Evolutionary conservation across 2,797 vertebrate genomes (phyloP).

Genomic region (Sorex maritimensis): DNA sequence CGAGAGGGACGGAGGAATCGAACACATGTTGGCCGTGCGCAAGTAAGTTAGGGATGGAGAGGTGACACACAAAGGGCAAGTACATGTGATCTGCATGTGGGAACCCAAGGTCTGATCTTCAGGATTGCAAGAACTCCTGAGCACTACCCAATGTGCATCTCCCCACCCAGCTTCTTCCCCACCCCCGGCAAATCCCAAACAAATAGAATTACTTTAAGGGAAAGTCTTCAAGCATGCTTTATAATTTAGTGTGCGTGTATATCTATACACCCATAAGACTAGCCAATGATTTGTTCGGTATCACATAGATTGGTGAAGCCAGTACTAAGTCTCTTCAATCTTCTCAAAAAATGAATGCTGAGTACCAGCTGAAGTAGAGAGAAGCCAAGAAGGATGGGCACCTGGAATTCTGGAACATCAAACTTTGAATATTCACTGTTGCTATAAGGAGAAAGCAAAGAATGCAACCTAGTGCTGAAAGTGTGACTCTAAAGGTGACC

Average conservation of each 20-base stretch:
- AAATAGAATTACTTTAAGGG: background rate
- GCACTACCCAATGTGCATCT: too few species aligned
- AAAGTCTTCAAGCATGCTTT: background rate
- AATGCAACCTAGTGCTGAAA: background rate
- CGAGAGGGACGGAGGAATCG: too few species aligned
- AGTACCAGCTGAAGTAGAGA: background rate
- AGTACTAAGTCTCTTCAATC: background rate
- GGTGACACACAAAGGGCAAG: too few species aligned
- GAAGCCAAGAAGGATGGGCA: constrained; percentile 1
- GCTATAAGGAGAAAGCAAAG: constrained; percentile 38
- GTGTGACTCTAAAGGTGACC: constrained; percentile 56
- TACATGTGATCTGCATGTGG: too few species aligned
- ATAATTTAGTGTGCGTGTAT: background rate
- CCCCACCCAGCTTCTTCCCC: too few species aligned
- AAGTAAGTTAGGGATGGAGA: too few species aligned
- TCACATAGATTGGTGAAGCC: background rate
- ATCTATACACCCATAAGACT: background rate
- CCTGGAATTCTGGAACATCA: constrained; percentile 52
- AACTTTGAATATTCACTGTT: background rate
- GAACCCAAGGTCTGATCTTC: too few species aligned
- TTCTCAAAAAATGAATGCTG: background rate
- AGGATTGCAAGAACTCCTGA: too few species aligned
- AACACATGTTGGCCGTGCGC: too few species aligned
- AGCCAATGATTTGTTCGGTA: background rate
- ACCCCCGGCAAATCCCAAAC: too few species aligned